Evolutionary conservation across 2,113 vertebrate species (phyloP), one percentile per base, ranked within the genome.

Genomic region (Cyprinodon tularosa): DNA sequence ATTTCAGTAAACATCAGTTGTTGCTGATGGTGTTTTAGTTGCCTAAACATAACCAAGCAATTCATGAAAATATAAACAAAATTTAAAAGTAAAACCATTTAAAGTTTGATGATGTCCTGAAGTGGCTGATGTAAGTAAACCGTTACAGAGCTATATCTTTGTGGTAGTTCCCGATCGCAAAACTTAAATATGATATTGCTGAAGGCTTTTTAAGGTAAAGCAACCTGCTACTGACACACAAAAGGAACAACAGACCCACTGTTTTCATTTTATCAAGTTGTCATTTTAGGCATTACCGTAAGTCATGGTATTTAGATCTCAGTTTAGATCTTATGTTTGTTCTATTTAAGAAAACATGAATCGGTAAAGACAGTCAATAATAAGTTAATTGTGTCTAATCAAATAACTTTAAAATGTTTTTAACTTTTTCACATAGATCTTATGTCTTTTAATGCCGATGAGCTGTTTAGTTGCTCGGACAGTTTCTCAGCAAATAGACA

Each of bases 231-330:
- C 29, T 29, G 29, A 29, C 29, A 29, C 29, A 29, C 29, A 29
- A 29, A 29, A 29, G 29, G 29, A 29, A 29, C 29, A 29, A 29
- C 42, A 42, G 42, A 42, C 42, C 42, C 42, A 42, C 42, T 9
- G 5, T 9, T 42, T 42, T 14, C 15, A 50, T 15, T 50, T 17
- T 50, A 14, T 50, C 2, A 50, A 4, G 12, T 15, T 50, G 14
- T 14, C 12, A 50, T 50, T 50, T 50, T 4, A 50, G 47, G 47
- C 15, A 14, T 50, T 50, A 29, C 29, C 29, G 29, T 81, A 71
- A 59, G 62, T 69, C 45, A 76, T 75, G 73, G 80, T 74, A 68
- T 78, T 77, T 70, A 14, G 71, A n/a, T n/a, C n/a, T 88, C 59
- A 11, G 38, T 71, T 22, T 37, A 62, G 74, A 81, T 72, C 3